Base-by-base conservation (phyloP, 2,113 vertebrate genomes). In the Antechinus stuartii region DNA sequence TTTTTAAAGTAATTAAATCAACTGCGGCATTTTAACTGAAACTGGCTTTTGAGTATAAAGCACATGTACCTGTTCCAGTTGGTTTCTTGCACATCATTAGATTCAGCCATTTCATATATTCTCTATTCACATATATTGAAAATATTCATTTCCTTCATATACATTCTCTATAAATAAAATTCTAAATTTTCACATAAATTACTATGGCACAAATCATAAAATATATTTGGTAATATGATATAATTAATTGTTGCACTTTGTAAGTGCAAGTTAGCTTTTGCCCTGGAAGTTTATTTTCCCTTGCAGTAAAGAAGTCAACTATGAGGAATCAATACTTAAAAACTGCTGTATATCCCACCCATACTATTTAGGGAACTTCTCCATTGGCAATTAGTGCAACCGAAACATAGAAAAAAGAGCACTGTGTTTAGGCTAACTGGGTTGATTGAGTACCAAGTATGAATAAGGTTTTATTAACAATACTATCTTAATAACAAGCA, bases 391-490 rank as follows among this genome's bases (percentile, higher is more conserved):
- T 97, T 96, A 98, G 97, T 89, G 97, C 94, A 92, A 5, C 96
- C 94, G 97, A 97, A 97, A 98, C 95, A 96, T 0, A 97, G 96
- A 97, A 93, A 97, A 96, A 94, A 97, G 94, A 98, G 96, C 47
- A 57, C 91, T 57, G 89, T 27, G 94, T 55, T 95, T 54, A 27
- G 0, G 0, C 56, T 93, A 98, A 98, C 98, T 98, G 98, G 98
- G 98, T 98, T 98, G 98, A 98, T 98, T 98, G 98, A 98, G 96
- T 16, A 97, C 97, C 97, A 98, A 3, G 4, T 49, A 92, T 24
- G 90, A 89, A 27, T 8, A 2, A 2, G 46, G 94, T 0, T 53
- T 94, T 89, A 54, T 93, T 55, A 54, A 94, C 91, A 97, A 89
- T 92, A 42, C 54, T 95, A 68, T 93, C 54, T 89, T 95, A 53